Conservation (phyloP, 2,797 vertebrate species). For the Neomorphus geoffroyi region DNA sequence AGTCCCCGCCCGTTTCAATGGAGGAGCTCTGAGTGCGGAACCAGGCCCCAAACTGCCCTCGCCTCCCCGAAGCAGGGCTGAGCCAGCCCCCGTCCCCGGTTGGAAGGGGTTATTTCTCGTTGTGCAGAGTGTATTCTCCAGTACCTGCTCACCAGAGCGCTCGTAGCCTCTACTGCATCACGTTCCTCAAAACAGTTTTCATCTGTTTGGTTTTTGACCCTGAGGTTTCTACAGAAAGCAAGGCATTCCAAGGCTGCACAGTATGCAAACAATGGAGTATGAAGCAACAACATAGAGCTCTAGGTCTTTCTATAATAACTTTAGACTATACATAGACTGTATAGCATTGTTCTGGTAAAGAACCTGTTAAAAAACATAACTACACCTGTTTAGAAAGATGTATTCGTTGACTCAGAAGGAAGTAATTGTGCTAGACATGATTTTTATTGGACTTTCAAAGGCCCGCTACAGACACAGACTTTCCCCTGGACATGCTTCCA, state of each 20-base stretch:
- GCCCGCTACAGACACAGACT: fast-evolving
- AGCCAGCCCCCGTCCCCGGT: neutral
- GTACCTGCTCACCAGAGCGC: neutral
- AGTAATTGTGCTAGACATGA: neutral
- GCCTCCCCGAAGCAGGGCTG: neutral
- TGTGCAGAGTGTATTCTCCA: neutral
- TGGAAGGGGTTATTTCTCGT: neutral
- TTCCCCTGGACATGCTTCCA: neutral
- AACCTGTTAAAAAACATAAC: neutral
- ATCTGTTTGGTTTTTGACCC: neutral
- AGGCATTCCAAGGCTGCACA: fast-evolving
- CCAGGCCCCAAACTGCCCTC: too few relatives aligned
- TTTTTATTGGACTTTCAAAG: neutral
- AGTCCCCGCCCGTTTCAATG: fast-evolving
- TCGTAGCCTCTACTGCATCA: neutral
- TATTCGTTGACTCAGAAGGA: neutral
- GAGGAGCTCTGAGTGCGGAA: neutral
- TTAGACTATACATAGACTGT: fast-evolving
- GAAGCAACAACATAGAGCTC: fast-evolving
- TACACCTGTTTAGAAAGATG: neutral
- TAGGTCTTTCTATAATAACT: neutral
- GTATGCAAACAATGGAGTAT: neutral
- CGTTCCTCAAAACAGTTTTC: neutral
- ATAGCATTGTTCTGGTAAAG: neutral
- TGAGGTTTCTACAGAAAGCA: neutral